A percentile compares a stretch with the other conserved stretches of the same genome.
Evolutionary conservation across 2,888 invertebrate species (phyloP).

Genomic region (Piscicola geometra): DNA sequence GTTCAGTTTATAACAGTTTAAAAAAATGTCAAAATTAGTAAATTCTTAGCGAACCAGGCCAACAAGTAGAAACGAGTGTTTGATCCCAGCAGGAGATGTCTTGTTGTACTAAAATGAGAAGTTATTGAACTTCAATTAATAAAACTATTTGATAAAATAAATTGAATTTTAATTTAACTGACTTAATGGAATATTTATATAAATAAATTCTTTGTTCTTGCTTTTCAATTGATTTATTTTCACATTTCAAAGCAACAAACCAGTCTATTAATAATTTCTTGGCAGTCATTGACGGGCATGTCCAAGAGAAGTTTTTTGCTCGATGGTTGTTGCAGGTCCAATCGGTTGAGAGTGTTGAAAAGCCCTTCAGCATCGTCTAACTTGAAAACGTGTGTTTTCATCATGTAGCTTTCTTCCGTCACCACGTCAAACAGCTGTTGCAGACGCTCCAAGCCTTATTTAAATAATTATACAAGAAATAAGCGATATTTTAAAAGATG

Average conservation of each 20-base stretch:
- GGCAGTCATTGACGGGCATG: conserved; percentile 38
- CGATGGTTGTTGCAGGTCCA: conserved; percentile 36
- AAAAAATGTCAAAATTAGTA: too few relatives aligned
- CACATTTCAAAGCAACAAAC: conserved; percentile 27
- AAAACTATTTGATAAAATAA: background rate
- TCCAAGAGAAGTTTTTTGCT: conserved; percentile 42
- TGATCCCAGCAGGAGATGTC: conserved; percentile 27
- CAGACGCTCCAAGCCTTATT: conserved; percentile 75
- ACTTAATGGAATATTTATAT: background rate
- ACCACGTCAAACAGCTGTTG: conserved; percentile 89
- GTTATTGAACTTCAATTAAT: background rate
- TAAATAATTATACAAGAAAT: too few relatives aligned
- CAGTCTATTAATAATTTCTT: conserved; percentile 34
- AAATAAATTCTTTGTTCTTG: too few relatives aligned
- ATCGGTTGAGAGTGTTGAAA: conserved; percentile 42
- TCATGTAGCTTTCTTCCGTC: conserved; percentile 67
- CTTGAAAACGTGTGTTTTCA: conserved; percentile 44
- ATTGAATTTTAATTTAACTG: background rate
- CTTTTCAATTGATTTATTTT: too few relatives aligned
- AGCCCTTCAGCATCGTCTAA: conserved; percentile 44
- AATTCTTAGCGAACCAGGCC: conserved; percentile 31
- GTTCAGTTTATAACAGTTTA: too few relatives aligned
- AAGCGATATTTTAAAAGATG: too few relatives aligned
- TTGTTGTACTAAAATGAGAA: conserved; percentile 16
- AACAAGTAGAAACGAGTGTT: conserved; percentile 34